These are phyloP conservation scores for Druon quercuslanigerum DNA, from an alignment of 1,140 invertebrate genomes.

Conservation along the genomic window DNA sequence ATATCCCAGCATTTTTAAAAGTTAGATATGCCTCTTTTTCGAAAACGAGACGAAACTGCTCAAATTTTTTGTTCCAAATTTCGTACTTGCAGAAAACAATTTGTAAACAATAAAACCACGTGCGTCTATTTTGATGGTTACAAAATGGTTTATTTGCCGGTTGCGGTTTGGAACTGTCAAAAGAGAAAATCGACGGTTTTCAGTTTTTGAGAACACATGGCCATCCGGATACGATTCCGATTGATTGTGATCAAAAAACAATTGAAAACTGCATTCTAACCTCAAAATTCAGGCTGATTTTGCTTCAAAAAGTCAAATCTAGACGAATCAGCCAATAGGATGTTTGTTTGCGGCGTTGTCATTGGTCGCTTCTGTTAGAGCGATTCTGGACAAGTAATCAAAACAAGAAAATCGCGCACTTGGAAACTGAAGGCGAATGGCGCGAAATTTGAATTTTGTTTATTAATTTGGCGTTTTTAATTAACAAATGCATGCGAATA, in stretches of 20 bases:
- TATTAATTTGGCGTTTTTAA: background rate
- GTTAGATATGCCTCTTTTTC: too few relatives aligned
- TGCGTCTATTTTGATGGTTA: constrained; percentile 26
- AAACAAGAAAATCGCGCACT: background rate
- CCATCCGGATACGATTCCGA: background rate
- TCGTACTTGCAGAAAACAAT: too few relatives aligned
- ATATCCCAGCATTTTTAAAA: too few relatives aligned
- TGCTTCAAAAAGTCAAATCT: background rate
- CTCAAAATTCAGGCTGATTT: background rate
- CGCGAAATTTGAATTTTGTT: constrained; percentile 13
- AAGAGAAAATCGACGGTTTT: constrained; percentile 10
- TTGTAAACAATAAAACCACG: constrained; percentile 15
- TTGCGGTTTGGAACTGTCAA: constrained; percentile 18
- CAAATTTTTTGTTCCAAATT: too few relatives aligned
- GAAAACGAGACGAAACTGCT: too few relatives aligned
- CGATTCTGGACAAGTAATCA: background rate
- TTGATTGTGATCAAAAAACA: constrained; percentile 12
- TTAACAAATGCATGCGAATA: background rate
- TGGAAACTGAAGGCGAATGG: background rate
- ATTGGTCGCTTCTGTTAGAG: background rate
- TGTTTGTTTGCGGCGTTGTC: too few relatives aligned
- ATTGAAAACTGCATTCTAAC: constrained; percentile 6
- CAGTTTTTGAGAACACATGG: constrained; percentile 2
- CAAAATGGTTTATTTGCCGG: background rate
- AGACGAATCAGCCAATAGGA: background rate